Conservation (phyloP, 2,113 vertebrate genomes). For the Bufo bufo region DNA sequence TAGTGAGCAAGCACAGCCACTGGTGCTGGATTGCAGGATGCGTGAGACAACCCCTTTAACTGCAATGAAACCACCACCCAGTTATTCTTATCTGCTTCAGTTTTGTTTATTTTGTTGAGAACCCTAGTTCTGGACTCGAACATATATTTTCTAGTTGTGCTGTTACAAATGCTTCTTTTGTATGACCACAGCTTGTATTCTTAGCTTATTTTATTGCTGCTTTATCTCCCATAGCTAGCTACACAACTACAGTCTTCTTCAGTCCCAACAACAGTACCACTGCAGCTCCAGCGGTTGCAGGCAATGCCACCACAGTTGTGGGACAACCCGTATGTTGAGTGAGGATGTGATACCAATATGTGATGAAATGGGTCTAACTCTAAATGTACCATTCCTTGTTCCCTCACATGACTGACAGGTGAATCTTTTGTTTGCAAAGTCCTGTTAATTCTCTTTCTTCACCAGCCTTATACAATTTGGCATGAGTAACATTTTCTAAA, state of each 20-base stretch:
- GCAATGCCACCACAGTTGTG: background rate
- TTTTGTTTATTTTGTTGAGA: no score
- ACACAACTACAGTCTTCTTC: background rate
- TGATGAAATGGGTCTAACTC: slow-evolving; percentile 2
- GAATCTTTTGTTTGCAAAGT: slow-evolving; percentile 27
- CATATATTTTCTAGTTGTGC: background rate
- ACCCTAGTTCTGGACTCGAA: background rate
- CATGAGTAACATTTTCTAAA: slow-evolving; percentile 47
- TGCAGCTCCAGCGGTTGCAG: background rate
- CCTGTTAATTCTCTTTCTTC: slow-evolving; percentile 16
- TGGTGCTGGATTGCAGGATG: no score
- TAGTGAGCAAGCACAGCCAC: no score
- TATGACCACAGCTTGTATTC: slow-evolving; percentile 14
- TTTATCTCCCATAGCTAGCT: background rate
- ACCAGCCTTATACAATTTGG: slow-evolving; percentile 22
- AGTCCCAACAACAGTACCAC: background rate
- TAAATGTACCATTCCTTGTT: background rate
- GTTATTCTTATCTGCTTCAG: no score
- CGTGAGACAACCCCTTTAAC: no score
- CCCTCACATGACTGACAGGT: background rate
- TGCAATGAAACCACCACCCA: no score
- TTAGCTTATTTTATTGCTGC: background rate
- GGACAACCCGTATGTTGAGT: background rate
- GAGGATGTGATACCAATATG: background rate
- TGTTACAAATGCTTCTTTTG: slow-evolving; percentile 16